A percentile compares a stretch with the other conserved stretches of the same genome.
Evolutionary conservation across 2,797 vertebrate genomes (phyloP).

Genomic region (Caiman crocodilus): DNA sequence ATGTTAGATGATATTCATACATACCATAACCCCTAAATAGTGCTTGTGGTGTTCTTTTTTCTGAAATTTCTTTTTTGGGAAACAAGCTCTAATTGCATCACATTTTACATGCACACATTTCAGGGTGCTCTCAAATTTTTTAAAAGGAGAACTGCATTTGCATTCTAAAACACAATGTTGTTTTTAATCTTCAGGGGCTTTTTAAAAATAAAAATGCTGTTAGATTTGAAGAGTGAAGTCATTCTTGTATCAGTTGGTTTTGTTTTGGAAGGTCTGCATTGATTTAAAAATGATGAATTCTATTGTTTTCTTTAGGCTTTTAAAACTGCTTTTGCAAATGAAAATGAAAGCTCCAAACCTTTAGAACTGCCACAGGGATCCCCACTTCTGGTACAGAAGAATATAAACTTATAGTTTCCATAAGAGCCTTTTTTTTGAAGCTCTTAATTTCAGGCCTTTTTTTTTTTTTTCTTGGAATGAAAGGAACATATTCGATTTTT

Average conservation of each 20-base stretch:
- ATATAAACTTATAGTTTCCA: accelerated
- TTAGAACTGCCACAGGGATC: neutral
- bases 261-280: neutral
- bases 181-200: neutral
- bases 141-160: neutral
- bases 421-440: neutral
- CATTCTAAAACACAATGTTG: neutral
- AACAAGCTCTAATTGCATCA: accelerated
- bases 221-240: neutral
- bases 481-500: neutral
- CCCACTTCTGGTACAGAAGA: neutral
- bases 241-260: neutral
- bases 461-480: neutral
- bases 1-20: neutral
- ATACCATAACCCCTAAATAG: neutral
- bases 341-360: neutral
- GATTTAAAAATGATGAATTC: neutral
- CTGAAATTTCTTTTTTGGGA: neutral
- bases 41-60: neutral
- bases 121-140: neutral
- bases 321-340: neutral
- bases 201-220: neutral
- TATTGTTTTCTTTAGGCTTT: neutral
- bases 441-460: neutral
- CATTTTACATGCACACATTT: neutral